Conservation (phyloP, 1,140 invertebrate species). For the Octopus bimaculoides region DNA sequence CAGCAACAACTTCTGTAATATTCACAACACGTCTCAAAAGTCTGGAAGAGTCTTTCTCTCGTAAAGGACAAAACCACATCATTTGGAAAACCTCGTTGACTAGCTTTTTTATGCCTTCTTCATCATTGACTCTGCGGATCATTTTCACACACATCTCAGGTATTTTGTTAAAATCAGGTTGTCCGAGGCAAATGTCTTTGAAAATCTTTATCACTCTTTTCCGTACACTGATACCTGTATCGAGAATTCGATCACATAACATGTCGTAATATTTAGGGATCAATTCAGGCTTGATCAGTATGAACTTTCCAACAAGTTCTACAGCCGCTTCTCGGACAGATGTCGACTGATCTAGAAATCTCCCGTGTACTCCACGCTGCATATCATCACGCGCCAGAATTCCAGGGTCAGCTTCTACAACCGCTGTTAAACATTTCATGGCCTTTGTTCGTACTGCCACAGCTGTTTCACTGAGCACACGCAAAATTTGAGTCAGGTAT, state of each 20-base stretch:
- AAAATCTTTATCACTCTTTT: conserved; percentile 99
- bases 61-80: conserved; percentile 97
- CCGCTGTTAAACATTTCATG: conserved; percentile 97
- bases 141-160: conserved; percentile 99
- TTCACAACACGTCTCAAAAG: conserved; percentile 86
- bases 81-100: conserved; percentile 98
- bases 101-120: conserved; percentile 80
- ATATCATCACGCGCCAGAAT: conserved; percentile 89
- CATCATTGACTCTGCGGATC: conserved; percentile 95
- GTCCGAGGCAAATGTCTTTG: conserved; percentile 96
- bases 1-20: conserved; percentile 93
- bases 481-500: conserved; percentile 76
- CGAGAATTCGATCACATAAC: conserved; percentile 90
- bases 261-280: conserved; percentile 97
- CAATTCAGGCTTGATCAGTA: conserved; percentile 90
- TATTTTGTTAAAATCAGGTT: conserved; percentile 92
- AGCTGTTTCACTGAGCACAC: conserved; percentile 85
- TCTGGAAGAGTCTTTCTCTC: conserved; percentile 65
- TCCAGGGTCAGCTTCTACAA: conserved; percentile 94
- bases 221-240: conserved; percentile 96
- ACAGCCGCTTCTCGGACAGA: conserved; percentile 97
- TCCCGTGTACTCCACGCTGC: conserved; percentile 91
- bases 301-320: conserved; percentile 97
- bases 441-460: conserved; percentile 97
- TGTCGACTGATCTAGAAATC: conserved; percentile 94